These are phyloP conservation scores for Australoheros facetus DNA, from an alignment of 2,797 vertebrate genomes.

Conservation along the genomic window DNA sequence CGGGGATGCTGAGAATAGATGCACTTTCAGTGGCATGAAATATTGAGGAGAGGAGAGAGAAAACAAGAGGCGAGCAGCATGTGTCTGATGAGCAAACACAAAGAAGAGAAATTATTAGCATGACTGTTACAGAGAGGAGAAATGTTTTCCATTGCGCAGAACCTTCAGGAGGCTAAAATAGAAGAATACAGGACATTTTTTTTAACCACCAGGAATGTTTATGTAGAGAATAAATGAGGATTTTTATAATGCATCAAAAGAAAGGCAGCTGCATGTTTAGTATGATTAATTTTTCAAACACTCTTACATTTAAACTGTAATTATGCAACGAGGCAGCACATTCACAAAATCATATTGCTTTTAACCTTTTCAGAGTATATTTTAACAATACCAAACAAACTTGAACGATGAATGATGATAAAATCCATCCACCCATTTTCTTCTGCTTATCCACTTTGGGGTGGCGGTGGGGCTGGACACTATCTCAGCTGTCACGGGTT, in stretches of 20 bases:
- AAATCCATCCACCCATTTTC: too few species aligned
- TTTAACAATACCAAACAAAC: not conserved
- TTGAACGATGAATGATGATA: not conserved
- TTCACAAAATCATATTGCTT: not conserved
- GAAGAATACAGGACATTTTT: constrained; percentile 3
- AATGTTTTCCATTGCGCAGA: constrained; percentile 24
- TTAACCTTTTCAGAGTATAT: not conserved
- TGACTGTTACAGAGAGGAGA: constrained; percentile 35
- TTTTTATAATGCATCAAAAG: not conserved
- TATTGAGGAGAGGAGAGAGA: constrained; percentile 70
- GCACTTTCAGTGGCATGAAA: constrained; percentile 76
- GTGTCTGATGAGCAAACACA: constrained; percentile 73
- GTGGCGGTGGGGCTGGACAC: not conserved
- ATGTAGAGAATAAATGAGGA: not conserved
- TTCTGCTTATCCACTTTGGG: not conserved
- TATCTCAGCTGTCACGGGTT: not conserved
- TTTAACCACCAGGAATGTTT: not conserved
- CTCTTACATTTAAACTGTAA: not conserved
- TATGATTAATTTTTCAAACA: not conserved
- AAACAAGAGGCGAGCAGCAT: constrained; percentile 67
- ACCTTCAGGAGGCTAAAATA: constrained; percentile 17
- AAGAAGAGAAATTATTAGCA: constrained; percentile 56
- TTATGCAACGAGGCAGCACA: not conserved
- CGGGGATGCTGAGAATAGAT: constrained; percentile 71
- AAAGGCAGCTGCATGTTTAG: not conserved